These are phyloP conservation scores for Myotis vivesi DNA, from an alignment of 2,797 vertebrate genomes.

Conservation along the genomic window DNA sequence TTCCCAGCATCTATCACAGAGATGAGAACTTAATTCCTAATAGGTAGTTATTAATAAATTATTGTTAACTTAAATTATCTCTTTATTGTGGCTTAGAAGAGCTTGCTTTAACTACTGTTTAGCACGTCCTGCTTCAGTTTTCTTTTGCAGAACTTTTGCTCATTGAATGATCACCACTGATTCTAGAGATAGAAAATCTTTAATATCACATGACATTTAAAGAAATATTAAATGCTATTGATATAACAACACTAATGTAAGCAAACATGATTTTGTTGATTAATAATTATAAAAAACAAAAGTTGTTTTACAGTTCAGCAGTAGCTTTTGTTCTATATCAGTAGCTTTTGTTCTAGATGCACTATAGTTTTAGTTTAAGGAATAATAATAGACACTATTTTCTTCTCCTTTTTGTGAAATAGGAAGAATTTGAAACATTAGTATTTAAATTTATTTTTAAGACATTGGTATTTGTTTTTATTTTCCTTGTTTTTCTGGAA, in stretches of 20 bases:
- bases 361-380: background rate
- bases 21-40: background rate
- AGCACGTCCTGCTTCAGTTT: background rate
- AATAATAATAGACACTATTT: background rate
- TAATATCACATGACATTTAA: background rate
- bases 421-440: slow-evolving; percentile 38
- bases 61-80: background rate
- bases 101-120: background rate
- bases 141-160: background rate
- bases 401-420: background rate
- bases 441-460: slow-evolving; percentile 5
- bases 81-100: background rate
- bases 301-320: slow-evolving; percentile 17
- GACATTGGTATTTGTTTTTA: background rate
- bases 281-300: background rate
- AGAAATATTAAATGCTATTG: background rate
- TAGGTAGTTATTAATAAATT: slow-evolving; percentile 7
- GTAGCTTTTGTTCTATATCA: background rate
- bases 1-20: background rate
- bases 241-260: background rate
- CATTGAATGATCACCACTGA: background rate
- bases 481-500: slow-evolving; percentile 23
- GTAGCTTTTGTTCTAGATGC: background rate
- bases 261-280: background rate
- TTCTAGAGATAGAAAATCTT: slow-evolving; percentile 30